phyloP scores from a whole-genome alignment of 2,888 invertebrate species.

The Keiferia lycopersicella region DNA sequence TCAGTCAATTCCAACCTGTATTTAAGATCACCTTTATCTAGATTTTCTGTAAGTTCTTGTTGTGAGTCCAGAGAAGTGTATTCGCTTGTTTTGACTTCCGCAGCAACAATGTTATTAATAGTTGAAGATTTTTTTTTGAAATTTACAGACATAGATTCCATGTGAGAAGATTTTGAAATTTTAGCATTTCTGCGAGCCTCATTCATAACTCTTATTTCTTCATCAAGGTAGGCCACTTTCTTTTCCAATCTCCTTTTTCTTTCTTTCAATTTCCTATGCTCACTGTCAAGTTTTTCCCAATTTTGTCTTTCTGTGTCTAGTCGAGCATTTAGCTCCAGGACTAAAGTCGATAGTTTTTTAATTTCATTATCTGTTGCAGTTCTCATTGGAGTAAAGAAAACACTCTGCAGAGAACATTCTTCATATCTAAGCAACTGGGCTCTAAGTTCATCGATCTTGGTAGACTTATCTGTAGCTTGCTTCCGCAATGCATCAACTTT shows the following conservation, averaged over 20 bases:
- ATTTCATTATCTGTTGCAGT: conserved; percentile 83
- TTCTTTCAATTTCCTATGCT: conserved; percentile 80
- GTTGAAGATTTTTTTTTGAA: conserved; percentile 56
- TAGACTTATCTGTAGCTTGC: conserved; percentile 69
- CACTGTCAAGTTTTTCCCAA: conserved; percentile 80
- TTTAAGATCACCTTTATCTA: conserved; percentile 68
- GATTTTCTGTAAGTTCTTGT: conserved; percentile 49
- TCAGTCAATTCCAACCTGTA: conserved; percentile 82
- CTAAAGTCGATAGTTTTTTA: conserved; percentile 80
- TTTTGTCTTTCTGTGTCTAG: conserved; percentile 81
- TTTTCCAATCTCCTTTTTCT: conserved; percentile 65
- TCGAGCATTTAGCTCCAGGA: conserved; percentile 79
- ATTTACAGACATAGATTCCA: conserved; percentile 37
- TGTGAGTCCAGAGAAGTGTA: conserved; percentile 53
- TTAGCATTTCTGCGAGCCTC: conserved; percentile 58
- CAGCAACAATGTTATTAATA: conserved; percentile 34
- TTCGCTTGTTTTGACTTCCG: conserved; percentile 57
- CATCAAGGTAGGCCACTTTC: conserved; percentile 51
- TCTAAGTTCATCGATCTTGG: conserved; percentile 72
- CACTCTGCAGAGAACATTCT: conserved; percentile 72
- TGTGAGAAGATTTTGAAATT: conserved; percentile 45
- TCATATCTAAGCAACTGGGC: conserved; percentile 70
- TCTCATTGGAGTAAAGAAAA: conserved; percentile 77
- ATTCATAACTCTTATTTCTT: conserved; percentile 52
- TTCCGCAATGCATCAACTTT: conserved; percentile 75